These are phyloP conservation scores for Brachypodius melanocephalos DNA, from an alignment of 2,113 vertebrate species.

Conservation along the genomic window DNA sequence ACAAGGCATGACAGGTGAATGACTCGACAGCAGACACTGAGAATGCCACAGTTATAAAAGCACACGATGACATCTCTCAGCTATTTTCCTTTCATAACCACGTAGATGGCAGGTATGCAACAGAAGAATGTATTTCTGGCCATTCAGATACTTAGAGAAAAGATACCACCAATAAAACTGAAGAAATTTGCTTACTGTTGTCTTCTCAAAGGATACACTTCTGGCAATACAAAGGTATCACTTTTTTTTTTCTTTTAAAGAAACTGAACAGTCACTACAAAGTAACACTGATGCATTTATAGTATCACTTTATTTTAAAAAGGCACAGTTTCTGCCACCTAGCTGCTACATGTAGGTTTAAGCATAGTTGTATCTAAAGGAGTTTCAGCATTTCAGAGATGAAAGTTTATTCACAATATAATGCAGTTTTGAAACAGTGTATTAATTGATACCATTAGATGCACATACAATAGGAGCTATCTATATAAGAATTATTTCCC, in stretches of 20 bases:
- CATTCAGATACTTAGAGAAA: neutral
- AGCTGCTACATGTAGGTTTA: slow-evolving; percentile 17
- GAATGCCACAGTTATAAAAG: neutral
- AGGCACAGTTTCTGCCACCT: slow-evolving; percentile 45
- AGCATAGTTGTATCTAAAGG: neutral
- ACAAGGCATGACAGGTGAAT: neutral
- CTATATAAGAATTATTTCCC: neutral
- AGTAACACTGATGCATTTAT: neutral
- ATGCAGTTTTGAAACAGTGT: neutral
- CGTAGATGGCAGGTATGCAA: neutral
- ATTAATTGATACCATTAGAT: neutral
- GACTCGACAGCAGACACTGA: neutral
- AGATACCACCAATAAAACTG: neutral
- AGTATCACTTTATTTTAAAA: neutral
- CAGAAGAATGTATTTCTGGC: neutral
- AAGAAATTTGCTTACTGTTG: neutral
- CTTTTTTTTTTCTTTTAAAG: neutral
- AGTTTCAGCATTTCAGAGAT: neutral
- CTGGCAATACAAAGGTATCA: neutral
- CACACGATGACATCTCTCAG: neutral
- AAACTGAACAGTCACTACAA: neutral
- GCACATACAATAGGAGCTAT: neutral
- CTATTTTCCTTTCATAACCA: neutral
- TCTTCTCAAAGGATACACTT: neutral
- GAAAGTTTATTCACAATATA: neutral